Conservation (phyloP, 2,797 vertebrate species). For the Bradypus variegatus region DNA sequence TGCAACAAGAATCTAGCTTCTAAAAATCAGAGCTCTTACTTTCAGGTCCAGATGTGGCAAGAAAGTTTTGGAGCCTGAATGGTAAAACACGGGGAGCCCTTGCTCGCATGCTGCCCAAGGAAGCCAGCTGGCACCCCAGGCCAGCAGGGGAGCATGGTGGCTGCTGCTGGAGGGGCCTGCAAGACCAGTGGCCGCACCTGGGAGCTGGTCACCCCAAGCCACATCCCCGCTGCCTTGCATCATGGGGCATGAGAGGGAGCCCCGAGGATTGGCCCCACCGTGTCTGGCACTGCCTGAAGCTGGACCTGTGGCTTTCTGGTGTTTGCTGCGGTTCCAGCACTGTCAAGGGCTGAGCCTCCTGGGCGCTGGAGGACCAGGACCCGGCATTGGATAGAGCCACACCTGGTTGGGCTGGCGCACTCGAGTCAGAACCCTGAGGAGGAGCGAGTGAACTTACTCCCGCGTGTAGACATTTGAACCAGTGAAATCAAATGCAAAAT, state of each 20-base stretch:
- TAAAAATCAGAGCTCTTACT: slow-evolving; percentile 39
- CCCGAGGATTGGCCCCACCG: not conserved
- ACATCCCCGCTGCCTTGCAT: not conserved
- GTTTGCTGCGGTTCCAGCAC: not conserved
- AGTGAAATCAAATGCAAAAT: slow-evolving; percentile 28
- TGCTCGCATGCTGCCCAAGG: not conserved
- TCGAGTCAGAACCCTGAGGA: not conserved
- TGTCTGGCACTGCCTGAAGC: not conserved
- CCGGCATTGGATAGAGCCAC: not conserved
- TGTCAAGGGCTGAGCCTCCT: not conserved
- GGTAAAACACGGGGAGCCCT: not conserved
- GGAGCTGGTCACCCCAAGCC: not conserved
- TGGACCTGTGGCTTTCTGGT: not conserved
- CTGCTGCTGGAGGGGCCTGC: not conserved
- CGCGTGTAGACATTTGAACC: not conserved
- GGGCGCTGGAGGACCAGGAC: not conserved
- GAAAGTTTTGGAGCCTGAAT: not conserved
- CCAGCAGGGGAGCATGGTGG: not conserved
- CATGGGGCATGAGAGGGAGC: not conserved
- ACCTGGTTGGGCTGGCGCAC: fast-evolving
- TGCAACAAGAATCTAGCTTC: slow-evolving; percentile 13
- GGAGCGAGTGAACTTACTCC: not conserved
- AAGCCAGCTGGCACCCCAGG: not conserved
- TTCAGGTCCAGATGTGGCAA: not conserved
- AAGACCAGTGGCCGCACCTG: not conserved